These are phyloP conservation scores for Phalacrocorax carbo DNA, from an alignment of 2,113 vertebrate species.

Conservation along the genomic window DNA sequence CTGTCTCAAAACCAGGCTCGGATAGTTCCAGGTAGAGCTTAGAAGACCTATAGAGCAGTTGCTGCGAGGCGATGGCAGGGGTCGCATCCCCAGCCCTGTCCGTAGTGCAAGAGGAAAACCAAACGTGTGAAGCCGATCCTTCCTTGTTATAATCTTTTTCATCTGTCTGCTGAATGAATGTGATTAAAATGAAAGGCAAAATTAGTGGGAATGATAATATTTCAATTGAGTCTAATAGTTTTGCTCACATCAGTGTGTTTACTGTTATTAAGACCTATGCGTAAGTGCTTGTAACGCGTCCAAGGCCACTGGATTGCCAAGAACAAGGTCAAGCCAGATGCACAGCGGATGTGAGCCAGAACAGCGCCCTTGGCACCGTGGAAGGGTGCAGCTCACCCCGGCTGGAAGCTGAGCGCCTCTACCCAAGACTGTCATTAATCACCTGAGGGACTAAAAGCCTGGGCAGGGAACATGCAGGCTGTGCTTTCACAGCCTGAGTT, in stretches of 20 bases:
- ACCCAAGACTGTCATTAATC: neutral
- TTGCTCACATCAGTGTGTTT: neutral
- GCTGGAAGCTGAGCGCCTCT: neutral
- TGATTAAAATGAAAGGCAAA: constrained; percentile 33
- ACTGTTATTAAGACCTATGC: neutral
- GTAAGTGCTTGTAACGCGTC: neutral
- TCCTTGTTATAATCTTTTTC: neutral
- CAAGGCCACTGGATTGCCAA: constrained; percentile 7
- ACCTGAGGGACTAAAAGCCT: neutral
- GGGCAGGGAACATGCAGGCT: rapidly evolving
- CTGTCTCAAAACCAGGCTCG: neutral
- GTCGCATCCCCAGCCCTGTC: neutral
- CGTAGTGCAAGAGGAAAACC: neutral
- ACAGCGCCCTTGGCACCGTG: neutral
- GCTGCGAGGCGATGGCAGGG: too few species aligned
- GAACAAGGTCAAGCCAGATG: neutral
- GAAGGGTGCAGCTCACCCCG: neutral
- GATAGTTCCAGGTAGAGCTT: neutral
- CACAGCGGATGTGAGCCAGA: neutral
- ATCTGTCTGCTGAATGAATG: neutral
- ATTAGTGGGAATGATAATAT: neutral
- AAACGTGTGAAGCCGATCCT: neutral
- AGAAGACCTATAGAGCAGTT: neutral
- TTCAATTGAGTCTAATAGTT: neutral
- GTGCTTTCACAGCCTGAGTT: neutral